phyloP scores from a whole-genome alignment of 2,888 invertebrate genomes.

The Crepidodera aurea region DNA sequence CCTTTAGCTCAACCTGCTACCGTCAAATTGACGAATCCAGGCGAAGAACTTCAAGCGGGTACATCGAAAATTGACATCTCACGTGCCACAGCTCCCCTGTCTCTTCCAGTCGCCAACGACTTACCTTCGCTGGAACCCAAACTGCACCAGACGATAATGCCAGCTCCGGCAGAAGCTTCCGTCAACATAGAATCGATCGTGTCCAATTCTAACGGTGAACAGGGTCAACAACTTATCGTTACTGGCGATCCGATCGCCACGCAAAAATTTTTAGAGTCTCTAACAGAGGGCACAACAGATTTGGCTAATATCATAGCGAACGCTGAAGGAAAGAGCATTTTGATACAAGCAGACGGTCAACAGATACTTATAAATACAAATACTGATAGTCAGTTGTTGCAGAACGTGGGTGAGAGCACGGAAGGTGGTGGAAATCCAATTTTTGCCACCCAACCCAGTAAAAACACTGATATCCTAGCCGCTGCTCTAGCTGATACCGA shows the following conservation, averaged over 20 bases:
- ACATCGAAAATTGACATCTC: constrained; percentile 30
- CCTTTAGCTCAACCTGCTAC: constrained; percentile 30
- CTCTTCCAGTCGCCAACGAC: constrained; percentile 20
- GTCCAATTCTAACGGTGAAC: constrained; percentile 30
- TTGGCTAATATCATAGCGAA: constrained; percentile 58
- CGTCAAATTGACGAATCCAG: constrained; percentile 28
- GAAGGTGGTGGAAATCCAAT: constrained; percentile 55
- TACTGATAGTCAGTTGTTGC: constrained; percentile 54
- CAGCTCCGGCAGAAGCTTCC: constrained; percentile 37
- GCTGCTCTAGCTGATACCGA: constrained; percentile 80
- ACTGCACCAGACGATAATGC: constrained; percentile 25
- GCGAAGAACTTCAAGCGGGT: constrained; percentile 29
- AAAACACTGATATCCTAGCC: constrained; percentile 76
- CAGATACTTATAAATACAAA: constrained; percentile 62
- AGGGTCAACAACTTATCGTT: constrained; percentile 58
- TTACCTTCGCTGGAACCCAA: constrained; percentile 14
- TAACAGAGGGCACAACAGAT: constrained; percentile 60
- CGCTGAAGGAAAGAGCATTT: constrained; percentile 58
- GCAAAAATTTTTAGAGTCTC: constrained; percentile 60
- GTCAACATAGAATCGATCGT: constrained; percentile 27
- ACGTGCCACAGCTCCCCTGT: constrained; percentile 5
- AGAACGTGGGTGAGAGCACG: constrained; percentile 43
- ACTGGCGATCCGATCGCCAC: constrained; percentile 60
- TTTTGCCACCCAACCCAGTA: constrained; percentile 53
- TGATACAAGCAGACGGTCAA: constrained; percentile 62